Base-by-base conservation (phyloP, 2,888 invertebrate genomes). In the Parnassius apollo region DNA sequence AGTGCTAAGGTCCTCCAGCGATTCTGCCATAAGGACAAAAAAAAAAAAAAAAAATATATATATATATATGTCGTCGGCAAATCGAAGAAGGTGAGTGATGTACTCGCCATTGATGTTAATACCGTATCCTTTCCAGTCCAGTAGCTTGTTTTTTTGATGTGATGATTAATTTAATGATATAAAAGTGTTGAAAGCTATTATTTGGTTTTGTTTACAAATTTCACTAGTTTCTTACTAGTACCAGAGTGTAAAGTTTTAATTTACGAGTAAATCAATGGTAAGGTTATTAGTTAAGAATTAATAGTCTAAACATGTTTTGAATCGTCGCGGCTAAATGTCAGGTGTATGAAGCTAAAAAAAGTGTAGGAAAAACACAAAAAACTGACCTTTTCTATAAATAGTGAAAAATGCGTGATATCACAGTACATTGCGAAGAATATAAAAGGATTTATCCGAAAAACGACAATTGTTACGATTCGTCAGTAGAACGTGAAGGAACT, bases 321-420 rank as follows among this genome's bases (percentile, higher is more conserved):
- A 35, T 35, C 60, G 57, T 53, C 42, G 57, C 58, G n/a, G 57
- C 59, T 25, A 76, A 80, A 80, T 76, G 77, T 75, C 79, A 80
- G 70, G 69, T 53, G 48, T 55, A 66, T 56, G 58, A 61, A 62
- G 59, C 60, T 48, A 52, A 68, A 71, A 71, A 74, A 71, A 65
- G 72, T 72, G 69, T 64, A 60, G 42, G 44, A 63, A 63, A 64
- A 64, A 56, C 46, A 57, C 64, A 59, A 57, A 64, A 63, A 60
- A 57, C 66, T 78, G 78, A 79, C 78, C 76, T 76, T 74, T 75
- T 62, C 71, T 68, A 61, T 55, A 42, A 44, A 18, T 60, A 62
- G 59, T 64, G 13, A 49, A 51, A 48, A 46, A 59, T 9, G 13
- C 9, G 60, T 60, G 52, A 56, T 59, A 52, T 57, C 42, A 52